phyloP scores from a whole-genome alignment of 2,113 vertebrate species.

The Octodon degus region DNA sequence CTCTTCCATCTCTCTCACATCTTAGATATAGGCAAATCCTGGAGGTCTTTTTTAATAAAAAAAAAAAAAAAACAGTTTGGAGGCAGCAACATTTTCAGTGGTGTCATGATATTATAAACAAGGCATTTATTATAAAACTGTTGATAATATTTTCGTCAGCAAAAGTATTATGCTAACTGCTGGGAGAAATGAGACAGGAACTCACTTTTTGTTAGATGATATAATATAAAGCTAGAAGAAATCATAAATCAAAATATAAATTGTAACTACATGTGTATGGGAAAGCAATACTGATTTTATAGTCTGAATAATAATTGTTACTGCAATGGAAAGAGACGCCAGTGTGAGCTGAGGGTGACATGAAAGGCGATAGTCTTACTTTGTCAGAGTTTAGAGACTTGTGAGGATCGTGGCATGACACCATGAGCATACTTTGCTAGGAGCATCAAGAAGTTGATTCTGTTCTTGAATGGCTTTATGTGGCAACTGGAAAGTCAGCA shows the following conservation, averaged over 20 bases:
- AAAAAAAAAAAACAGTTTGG: not conserved
- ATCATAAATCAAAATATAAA: conserved; percentile 21
- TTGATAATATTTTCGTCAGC: conserved; percentile 51
- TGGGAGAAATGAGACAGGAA: not conserved
- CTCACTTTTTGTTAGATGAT: not conserved
- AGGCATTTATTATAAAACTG: conserved; percentile 54
- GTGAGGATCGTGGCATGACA: rapidly evolving
- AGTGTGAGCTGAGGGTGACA: not conserved
- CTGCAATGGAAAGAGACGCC: not conserved
- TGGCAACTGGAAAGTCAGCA: not conserved
- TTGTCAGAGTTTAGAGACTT: not conserved
- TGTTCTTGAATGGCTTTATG: not conserved
- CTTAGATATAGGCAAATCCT: conserved; percentile 34
- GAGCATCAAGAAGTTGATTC: not conserved
- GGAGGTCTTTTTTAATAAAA: not conserved
- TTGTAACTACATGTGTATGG: not conserved
- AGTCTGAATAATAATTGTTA: not conserved
- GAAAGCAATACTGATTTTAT: not conserved
- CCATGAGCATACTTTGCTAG: not conserved
- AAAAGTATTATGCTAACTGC: not conserved
- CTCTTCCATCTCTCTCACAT: not conserved
- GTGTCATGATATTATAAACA: conserved; percentile 35
- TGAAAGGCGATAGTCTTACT: not conserved
- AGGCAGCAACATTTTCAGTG: conserved; percentile 9
- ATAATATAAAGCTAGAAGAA: not conserved